Percentiles rank a stretch among this genome's conserved stretches.
These are phyloP conservation scores for Microplitis manilae DNA, from an alignment of 2,888 invertebrate species.

Conservation along the genomic window DNA sequence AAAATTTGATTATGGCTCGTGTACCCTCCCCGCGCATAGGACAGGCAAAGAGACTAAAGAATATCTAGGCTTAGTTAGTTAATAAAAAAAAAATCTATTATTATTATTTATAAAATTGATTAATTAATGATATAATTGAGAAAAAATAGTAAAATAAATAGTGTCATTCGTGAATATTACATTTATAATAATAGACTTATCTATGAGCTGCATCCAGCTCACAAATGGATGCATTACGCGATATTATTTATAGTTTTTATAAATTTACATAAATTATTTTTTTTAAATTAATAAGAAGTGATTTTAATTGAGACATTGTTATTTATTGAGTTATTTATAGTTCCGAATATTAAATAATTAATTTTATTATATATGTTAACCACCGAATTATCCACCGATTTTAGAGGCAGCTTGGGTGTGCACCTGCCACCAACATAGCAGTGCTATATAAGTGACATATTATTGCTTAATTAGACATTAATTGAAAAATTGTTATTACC, in stretches of 20 bases:
- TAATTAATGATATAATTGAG: constrained; percentile 18
- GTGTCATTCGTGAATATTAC: not conserved
- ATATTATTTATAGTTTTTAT: constrained; percentile 46
- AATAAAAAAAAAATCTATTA: constrained; percentile 43
- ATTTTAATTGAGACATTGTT: not conserved
- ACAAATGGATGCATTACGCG: constrained; percentile 45
- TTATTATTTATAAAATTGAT: constrained; percentile 26
- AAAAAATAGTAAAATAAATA: constrained; percentile 13
- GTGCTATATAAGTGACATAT: constrained; percentile 58
- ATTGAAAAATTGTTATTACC: constrained; percentile 33
- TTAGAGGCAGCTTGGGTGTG: constrained; percentile 68
- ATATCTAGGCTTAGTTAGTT: constrained; percentile 48
- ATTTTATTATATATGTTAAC: not conserved
- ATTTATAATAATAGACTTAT: constrained; percentile 1
- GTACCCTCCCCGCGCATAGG: constrained; percentile 70
- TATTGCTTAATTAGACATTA: constrained; percentile 41
- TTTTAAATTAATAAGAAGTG: constrained; percentile 25
- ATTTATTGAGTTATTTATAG: constrained; percentile 14
- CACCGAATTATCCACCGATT: constrained; percentile 53
- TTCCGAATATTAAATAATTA: constrained; percentile 35
- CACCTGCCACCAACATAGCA: constrained; percentile 69
- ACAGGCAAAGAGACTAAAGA: constrained; percentile 56
- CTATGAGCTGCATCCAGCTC: constrained; percentile 40
- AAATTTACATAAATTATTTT: constrained; percentile 29
- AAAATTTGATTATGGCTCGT: constrained; percentile 58